Evolutionary conservation across 92 coral and sea anemone species (phyloP), one percentile per base, ranked within the genome.

Genomic region (Actinostola sp.): DNA sequence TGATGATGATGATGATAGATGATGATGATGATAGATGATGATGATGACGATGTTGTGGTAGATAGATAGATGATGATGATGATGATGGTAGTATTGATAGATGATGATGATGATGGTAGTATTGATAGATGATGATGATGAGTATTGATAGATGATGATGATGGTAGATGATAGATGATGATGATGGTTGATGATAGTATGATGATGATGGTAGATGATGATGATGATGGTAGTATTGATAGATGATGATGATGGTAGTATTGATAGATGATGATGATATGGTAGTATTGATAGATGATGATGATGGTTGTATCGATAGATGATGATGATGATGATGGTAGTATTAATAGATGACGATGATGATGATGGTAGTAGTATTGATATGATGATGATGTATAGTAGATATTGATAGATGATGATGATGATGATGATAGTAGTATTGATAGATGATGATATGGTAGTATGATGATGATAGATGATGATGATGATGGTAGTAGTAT

Each of bases 31-130:
- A 14, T 39, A 39, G 45, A 39, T 14, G 45, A 7, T 39, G 45
- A 7, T 39, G 45, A 25, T 20, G 60, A 25, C 10, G 60, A 6
- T 20, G 29, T n/a, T n/a, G n/a, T n/a, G n/a, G n/a, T n/a, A n/a
- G n/a, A n/a, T n/a, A n/a, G n/a, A n/a, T n/a, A n/a, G 60, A 25
- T 53, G 60, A 6, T 53, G 60, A 25, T 53, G 31, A 53, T 53
- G 60, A 15, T 53, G 60, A 25, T 53, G 28, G 4, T 24, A 20
- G 20, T 53, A 25, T 21, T 48, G 8, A 25, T 53, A 21, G 15
- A 20, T 53, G 4, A 15, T 24, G 15, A 20, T 53, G 60, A 9
- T 53, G 20, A 25, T 24, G 60, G 28, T 53, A 3, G 20, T 20
- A 13, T 6, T 15, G 28, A n/a, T n/a, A n/a, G n/a, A 2, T 20